These are phyloP conservation scores for Trogon surrucura DNA, from an alignment of 2,113 vertebrate species.

Conservation along the genomic window DNA sequence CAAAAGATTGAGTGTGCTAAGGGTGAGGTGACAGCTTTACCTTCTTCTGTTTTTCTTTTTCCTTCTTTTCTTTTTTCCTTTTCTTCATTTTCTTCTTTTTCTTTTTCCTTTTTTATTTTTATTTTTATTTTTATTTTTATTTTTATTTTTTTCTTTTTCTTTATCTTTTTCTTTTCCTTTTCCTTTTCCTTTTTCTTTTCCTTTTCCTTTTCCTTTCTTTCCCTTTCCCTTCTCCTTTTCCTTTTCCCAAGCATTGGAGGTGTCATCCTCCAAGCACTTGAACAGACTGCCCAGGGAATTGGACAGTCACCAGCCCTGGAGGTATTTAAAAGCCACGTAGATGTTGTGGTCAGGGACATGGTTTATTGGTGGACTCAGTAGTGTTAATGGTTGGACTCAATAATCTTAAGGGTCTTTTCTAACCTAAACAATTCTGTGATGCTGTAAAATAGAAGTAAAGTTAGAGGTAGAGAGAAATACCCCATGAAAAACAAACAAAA, in stretches of 20 bases:
- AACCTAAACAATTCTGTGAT: neutral
- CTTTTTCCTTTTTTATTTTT: accelerated
- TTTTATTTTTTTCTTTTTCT: accelerated
- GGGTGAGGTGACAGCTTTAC: neutral
- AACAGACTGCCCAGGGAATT: neutral
- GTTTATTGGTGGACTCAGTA: too few relatives aligned
- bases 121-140: too few relatives aligned
- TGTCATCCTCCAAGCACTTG: too few relatives aligned
- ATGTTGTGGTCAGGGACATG: accelerated
- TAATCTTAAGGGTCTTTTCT: neutral
- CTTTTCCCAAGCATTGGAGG: too few relatives aligned
- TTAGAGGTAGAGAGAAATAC: neutral
- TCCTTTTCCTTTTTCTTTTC: accelerated
- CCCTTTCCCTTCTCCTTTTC: accelerated
- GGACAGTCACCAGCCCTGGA: neutral
- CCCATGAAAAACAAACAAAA: neutral
- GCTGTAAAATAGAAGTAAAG: neutral
- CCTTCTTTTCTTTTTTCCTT: neutral
- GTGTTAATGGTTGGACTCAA: neutral
- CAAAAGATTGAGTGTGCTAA: neutral
- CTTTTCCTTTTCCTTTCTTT: accelerated
- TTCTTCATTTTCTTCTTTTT: too few relatives aligned
- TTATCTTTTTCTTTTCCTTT: neutral
- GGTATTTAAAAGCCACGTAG: neutral
- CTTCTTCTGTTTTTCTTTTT: too few relatives aligned